These are phyloP conservation scores for Lycodopsis pacificus DNA, from an alignment of 2,797 vertebrate genomes.

Conservation along the genomic window DNA sequence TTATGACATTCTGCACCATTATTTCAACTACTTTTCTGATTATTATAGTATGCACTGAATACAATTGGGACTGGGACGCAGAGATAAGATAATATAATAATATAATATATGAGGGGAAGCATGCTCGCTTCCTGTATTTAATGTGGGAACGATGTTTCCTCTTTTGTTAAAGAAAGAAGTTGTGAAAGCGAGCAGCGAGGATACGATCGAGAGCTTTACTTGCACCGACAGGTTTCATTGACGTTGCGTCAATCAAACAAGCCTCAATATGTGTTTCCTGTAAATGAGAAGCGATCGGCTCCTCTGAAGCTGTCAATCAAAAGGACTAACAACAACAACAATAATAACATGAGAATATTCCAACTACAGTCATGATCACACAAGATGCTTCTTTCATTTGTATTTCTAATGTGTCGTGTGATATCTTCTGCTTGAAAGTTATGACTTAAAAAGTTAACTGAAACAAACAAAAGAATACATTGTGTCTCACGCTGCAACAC, in stretches of 20 bases:
- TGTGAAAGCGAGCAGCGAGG: neutral
- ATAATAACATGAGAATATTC: neutral
- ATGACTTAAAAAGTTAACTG: neutral
- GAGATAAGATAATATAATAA: too few relatives aligned
- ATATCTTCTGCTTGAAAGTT: neutral
- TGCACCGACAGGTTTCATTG: slow-evolving; percentile 22
- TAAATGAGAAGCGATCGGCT: neutral
- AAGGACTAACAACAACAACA: neutral
- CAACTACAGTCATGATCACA: neutral
- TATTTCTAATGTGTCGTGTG: neutral
- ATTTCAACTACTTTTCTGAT: neutral
- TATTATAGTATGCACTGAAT: neutral
- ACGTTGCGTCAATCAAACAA: slow-evolving; percentile 1
- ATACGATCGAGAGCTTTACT: slow-evolving; percentile 9
- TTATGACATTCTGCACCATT: neutral
- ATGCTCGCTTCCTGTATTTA: neutral
- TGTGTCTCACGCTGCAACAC: neutral
- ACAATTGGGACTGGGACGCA: neutral
- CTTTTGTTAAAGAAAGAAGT: neutral
- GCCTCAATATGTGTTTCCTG: neutral
- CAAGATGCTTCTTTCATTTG: neutral
- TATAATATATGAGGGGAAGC: neutral
- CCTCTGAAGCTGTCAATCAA: neutral
- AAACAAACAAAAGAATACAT: neutral
- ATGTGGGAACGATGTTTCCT: neutral